These are phyloP conservation scores for Emesis russula DNA, from an alignment of 2,888 invertebrate species.

Conservation along the genomic window DNA sequence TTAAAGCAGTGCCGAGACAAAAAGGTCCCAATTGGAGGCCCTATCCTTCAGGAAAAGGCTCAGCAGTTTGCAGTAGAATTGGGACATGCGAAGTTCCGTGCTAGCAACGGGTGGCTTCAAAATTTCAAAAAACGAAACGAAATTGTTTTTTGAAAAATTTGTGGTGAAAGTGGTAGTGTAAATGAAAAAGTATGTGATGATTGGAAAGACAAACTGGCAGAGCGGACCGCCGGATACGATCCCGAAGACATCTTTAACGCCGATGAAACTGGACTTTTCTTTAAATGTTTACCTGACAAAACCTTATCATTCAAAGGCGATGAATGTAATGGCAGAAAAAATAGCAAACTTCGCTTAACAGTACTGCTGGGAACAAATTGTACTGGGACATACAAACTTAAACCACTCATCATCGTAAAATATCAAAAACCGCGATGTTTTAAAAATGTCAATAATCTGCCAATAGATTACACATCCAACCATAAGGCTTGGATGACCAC, in stretches of 20 bases:
- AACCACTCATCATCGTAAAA: conserved; percentile 80
- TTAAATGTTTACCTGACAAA: conserved; percentile 78
- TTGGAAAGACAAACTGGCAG: conserved; percentile 57
- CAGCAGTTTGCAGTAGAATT: conserved; percentile 56
- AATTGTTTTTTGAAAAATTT: conserved; percentile 81
- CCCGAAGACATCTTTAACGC: conserved; percentile 28
- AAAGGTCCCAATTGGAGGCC: conserved; percentile 57
- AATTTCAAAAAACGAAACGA: conserved; percentile 80
- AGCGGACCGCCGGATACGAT: conserved; percentile 45
- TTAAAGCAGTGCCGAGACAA: conserved; percentile 51
- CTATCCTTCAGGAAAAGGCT: conserved; percentile 69
- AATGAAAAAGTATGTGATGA: conserved; percentile 60
- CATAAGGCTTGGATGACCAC: conserved; percentile 72
- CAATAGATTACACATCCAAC: conserved; percentile 60
- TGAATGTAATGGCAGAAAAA: conserved; percentile 54
- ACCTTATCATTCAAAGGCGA: conserved; percentile 82
- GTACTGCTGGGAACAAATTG: conserved; percentile 76
- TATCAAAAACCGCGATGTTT: conserved; percentile 75
- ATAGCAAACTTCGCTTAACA: conserved; percentile 77
- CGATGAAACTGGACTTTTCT: conserved; percentile 66
- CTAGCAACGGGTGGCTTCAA: conserved; percentile 84
- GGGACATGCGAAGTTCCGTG: conserved; percentile 59
- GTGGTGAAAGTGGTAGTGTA: conserved; percentile 81
- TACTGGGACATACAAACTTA: conserved; percentile 80
- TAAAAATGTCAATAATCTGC: conserved; percentile 65